Evolutionary conservation across 2,888 invertebrate genomes (phyloP).

Genomic region (Sinhomidia bicolor): DNA sequence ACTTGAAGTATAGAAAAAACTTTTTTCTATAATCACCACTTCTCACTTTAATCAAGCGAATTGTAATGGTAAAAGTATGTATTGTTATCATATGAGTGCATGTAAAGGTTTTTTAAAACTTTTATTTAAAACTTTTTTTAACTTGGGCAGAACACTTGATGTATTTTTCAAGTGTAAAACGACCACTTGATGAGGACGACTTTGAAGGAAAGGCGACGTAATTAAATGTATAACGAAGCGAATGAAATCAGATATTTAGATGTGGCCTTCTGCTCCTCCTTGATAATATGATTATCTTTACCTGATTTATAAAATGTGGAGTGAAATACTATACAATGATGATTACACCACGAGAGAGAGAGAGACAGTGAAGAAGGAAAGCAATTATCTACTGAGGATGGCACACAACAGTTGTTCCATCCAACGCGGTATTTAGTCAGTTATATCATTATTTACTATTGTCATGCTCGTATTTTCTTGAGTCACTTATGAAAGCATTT

Average conservation of each 20-base stretch:
- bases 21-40: slow-evolving; percentile 38
- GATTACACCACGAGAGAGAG: background rate
- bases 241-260: slow-evolving; percentile 65
- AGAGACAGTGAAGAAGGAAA: slow-evolving; percentile 14
- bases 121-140: too few species aligned
- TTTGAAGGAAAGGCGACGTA: slow-evolving; percentile 36
- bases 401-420: background rate
- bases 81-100: background rate
- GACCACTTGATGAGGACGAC: slow-evolving; percentile 17
- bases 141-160: slow-evolving; percentile 42
- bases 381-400: slow-evolving; percentile 8
- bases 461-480: background rate
- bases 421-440: background rate
- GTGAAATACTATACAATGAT: background rate
- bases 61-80: background rate
- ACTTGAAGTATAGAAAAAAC: slow-evolving; percentile 13
- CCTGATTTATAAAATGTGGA: background rate
- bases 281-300: slow-evolving; percentile 6
- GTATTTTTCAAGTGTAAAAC: slow-evolving; percentile 33
- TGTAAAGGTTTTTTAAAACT: slow-evolving; percentile 49
- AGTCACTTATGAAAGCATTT: background rate
- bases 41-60: slow-evolving; percentile 37
- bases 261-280: slow-evolving; percentile 46
- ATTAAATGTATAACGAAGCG: slow-evolving; percentile 65
- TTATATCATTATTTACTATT: slow-evolving; percentile 27